phyloP scores from a whole-genome alignment of 2,888 invertebrate species.

The Notocelia uddmanniana region DNA sequence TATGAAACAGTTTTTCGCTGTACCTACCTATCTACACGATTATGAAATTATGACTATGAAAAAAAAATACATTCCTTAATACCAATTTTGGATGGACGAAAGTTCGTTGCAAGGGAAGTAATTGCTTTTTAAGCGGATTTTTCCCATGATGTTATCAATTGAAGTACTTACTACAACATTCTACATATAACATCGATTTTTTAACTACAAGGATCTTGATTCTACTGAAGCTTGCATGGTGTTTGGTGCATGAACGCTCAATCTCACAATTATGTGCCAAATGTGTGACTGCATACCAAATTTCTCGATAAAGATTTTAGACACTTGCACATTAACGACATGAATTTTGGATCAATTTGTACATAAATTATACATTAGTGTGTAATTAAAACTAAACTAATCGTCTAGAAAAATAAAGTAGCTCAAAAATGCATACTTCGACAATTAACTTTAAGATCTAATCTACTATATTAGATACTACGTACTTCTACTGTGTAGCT shows the following conservation, averaged over 20 bases:
- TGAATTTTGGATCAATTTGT: constrained; percentile 78
- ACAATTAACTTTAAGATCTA: constrained; percentile 71
- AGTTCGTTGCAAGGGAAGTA: neutral
- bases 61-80: constrained; percentile 26
- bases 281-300: constrained; percentile 56
- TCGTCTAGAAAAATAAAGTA: constrained; percentile 74
- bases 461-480: constrained; percentile 61
- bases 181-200: constrained; percentile 1
- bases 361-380: constrained; percentile 77
- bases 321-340: constrained; percentile 58
- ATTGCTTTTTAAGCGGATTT: neutral
- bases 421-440: constrained; percentile 78
- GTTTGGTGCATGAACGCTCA: constrained; percentile 70
- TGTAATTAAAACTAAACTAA: constrained; percentile 65
- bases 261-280: constrained; percentile 73
- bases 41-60: constrained; percentile 11
- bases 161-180: constrained; percentile 5
- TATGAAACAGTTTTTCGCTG: constrained; percentile 30
- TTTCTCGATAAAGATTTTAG: constrained; percentile 52
- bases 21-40: constrained; percentile 32
- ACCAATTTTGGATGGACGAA: neutral
- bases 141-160: neutral
- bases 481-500: constrained; percentile 48
- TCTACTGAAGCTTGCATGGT: constrained; percentile 49
- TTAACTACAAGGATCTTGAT: constrained; percentile 24